Percentiles rank a stretch among this genome's conserved stretches.
Conservation (phyloP, 2,797 vertebrate genomes). For the Chlorospingus flavigularis region DNA sequence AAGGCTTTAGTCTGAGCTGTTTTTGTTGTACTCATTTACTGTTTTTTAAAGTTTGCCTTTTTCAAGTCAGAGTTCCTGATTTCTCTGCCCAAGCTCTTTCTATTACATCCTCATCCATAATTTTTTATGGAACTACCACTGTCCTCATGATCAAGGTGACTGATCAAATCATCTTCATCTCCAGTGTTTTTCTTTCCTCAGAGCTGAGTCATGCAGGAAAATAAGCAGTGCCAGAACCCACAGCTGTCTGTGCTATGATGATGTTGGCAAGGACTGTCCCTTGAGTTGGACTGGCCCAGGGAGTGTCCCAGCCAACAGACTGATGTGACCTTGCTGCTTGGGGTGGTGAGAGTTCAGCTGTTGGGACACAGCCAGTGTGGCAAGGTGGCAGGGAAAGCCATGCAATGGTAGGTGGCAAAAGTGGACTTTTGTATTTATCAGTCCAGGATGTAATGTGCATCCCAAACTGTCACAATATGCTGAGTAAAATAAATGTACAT, state of each 20-base stretch:
- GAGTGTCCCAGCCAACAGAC: fast-evolving
- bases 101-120: fast-evolving
- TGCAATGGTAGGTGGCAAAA: neutral
- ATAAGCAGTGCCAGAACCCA: neutral
- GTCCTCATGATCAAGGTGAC: neutral
- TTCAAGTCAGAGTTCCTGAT: neutral
- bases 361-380: neutral
- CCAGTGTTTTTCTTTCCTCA: neutral
- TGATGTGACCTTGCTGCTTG: neutral
- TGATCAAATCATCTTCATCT: neutral
- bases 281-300: neutral
- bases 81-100: neutral
- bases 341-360: neutral
- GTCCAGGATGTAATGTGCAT: too few relatives aligned
- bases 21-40: neutral
- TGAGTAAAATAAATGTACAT: neutral
- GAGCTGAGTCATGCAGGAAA: neutral
- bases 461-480: neutral
- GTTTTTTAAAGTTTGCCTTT: neutral
- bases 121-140: neutral
- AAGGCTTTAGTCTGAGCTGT: neutral
- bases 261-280: neutral
- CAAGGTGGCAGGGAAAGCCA: neutral
- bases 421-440: neutral
- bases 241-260: too few relatives aligned